A percentile compares a stretch with the other conserved stretches of the same genome.
phyloP scores from a whole-genome alignment of 2,113 vertebrate species.

The Oncorhynchus masou region DNA sequence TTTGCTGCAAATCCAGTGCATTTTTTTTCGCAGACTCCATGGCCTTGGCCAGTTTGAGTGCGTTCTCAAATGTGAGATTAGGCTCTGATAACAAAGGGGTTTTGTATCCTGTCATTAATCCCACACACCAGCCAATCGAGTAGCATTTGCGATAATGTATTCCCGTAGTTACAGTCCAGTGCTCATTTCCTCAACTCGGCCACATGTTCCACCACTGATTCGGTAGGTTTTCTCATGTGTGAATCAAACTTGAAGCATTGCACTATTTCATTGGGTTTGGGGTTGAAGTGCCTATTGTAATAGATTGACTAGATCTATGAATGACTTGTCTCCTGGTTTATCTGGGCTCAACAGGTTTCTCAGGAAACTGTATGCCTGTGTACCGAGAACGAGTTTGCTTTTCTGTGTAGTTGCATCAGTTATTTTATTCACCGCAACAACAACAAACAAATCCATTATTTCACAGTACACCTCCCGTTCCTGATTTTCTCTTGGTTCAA shows the following conservation, averaged over 20 bases:
- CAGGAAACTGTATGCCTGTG: background rate
- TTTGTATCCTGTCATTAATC: too few species aligned
- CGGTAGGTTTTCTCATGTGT: background rate
- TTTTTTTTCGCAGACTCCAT: background rate
- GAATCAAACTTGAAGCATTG: constrained; percentile 1
- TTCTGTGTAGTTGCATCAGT: background rate
- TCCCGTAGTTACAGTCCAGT: background rate
- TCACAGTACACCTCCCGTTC: background rate
- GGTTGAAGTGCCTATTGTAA: background rate
- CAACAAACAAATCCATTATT: background rate
- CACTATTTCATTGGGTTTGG: constrained; percentile 6
- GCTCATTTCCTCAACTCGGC: background rate
- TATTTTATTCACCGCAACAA: background rate
- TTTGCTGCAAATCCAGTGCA: background rate
- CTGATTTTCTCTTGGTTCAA: background rate
- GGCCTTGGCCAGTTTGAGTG: background rate
- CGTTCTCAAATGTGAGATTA: background rate
- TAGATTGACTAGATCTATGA: background rate
- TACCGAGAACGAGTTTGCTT: background rate
- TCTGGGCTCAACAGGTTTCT: constrained; percentile 7
- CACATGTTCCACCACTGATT: too few species aligned
- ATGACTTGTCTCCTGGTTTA: constrained; percentile 5
- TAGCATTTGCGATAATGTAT: too few species aligned
- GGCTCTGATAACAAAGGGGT: background rate
- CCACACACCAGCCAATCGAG: too few species aligned